Conservation (phyloP, 35 echinoderm and acorn worm species). For the Anneissia japonica region DNA sequence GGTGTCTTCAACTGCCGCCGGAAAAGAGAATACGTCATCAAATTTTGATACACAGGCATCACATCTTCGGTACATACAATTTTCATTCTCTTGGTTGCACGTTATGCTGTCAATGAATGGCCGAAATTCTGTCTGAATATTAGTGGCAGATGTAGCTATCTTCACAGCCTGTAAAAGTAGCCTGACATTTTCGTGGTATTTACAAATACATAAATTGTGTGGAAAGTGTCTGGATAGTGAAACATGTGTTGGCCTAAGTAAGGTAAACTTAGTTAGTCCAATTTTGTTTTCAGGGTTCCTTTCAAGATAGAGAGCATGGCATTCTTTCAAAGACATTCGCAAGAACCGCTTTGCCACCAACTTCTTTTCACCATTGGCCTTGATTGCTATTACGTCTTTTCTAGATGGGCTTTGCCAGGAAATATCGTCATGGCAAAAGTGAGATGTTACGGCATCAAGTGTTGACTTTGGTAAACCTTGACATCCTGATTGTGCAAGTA, state of each 20-base stretch:
- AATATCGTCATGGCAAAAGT: constrained; percentile 15
- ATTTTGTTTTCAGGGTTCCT: background rate
- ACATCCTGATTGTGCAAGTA: background rate
- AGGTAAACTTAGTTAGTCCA: no score
- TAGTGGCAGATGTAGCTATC: background rate
- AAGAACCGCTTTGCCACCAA: constrained; percentile 18
- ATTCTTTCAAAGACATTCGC: constrained; percentile 21
- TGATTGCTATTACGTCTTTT: constrained; percentile 1
- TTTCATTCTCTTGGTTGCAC: constrained; percentile 15
- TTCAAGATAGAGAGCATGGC: constrained; percentile 12
- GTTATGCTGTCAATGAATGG: background rate
- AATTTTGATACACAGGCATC: background rate
- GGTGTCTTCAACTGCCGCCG: background rate
- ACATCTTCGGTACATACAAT: background rate
- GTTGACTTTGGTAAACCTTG: background rate
- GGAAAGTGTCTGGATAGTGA: background rate
- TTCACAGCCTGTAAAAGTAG: background rate
- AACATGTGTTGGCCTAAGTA: background rate
- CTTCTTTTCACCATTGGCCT: constrained; percentile 9
- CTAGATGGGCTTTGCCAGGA: constrained; percentile 22
- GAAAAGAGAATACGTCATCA: background rate
- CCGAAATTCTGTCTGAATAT: background rate
- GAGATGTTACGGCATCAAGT: background rate
- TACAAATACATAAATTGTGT: no score
- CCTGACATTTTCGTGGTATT: background rate